These are phyloP conservation scores for Tapera naevia DNA, from an alignment of 2,797 vertebrate species.

Conservation along the genomic window DNA sequence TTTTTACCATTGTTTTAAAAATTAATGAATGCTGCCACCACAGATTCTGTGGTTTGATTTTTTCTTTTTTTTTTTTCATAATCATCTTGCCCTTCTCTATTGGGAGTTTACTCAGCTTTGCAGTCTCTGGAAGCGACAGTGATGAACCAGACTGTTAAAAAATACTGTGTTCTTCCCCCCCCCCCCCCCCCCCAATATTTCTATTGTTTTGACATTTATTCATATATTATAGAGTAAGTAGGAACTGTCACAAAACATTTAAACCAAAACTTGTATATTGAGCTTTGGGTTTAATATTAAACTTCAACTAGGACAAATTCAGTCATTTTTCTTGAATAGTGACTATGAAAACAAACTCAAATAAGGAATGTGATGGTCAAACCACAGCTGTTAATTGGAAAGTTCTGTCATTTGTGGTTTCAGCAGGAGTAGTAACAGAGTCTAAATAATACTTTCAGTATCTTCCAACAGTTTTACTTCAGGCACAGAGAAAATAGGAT, in stretches of 20 bases:
- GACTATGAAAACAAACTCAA: not conserved
- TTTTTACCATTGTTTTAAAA: not conserved
- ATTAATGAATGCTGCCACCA: not conserved
- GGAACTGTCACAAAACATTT: not conserved
- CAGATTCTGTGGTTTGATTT: not conserved
- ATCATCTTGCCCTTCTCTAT: not conserved
- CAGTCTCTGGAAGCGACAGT: not conserved
- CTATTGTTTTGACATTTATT: not conserved
- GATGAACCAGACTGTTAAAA: not conserved
- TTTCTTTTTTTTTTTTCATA: not conserved
- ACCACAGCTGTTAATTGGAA: not conserved
- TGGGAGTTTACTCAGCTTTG: not conserved
- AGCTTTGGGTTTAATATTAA: not conserved
- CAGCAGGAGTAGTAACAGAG: not conserved
- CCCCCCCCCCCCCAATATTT: too few species aligned
- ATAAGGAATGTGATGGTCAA: not conserved
- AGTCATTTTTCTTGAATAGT: not conserved
- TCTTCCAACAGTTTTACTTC: not conserved
- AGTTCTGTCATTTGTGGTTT: not conserved
- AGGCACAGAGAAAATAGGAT: not conserved
- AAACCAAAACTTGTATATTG: not conserved
- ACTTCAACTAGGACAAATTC: not conserved
- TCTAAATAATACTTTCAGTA: not conserved
- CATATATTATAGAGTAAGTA: not conserved
- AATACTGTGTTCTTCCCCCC: not conserved